Base-by-base conservation (phyloP, 2,797 vertebrate genomes). In the Myoxocephalus aenaeus region DNA sequence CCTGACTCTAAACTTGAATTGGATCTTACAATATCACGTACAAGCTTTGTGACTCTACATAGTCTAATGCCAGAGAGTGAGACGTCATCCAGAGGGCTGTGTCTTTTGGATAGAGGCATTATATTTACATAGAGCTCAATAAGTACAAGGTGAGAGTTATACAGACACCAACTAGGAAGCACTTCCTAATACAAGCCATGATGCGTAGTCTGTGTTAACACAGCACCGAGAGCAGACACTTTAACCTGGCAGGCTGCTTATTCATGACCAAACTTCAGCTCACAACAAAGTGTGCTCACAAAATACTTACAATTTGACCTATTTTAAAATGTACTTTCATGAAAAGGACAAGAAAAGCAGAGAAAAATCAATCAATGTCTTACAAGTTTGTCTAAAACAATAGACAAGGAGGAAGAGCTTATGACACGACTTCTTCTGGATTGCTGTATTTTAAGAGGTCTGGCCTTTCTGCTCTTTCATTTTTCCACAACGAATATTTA, bases 401-500 rank as follows among this genome's bases (percentile, higher is more conserved):
- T 22, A 40, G 36, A 54, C 14, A 63, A 64, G 7, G 5, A 64
- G 5, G 42, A 40, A 1, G 6, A 70, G 29, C 48, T 50, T 64
- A 15, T 20, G 66, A 25, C 59, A 69, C 3, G 20, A 44, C 64
- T 73, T 69, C 5, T 8, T 58, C 53, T 62, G 56, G 66, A 63
- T 1, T 51, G 46, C 15, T 67, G 36, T 44, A 42, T 76, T 79
- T 50, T 53, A 70, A 74, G 54, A 74, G 64, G 65, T 71, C 61
- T 77, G 65, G 57, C 48, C 71, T 87, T 70, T 79, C 69, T 77
- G 59, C 75, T 71, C 51, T 69, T 80, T 89, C 66, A 82, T 92
- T 92, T 86, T 85, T 77, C 61, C 56, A 57, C 12, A 56, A 68
- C 8, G 29, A 76, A 79, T 87, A 87, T 79, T 74, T 65, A 84